Evolutionary conservation across 2,888 invertebrate genomes (phyloP).

Genomic region (Sarcophaga rosellei): DNA sequence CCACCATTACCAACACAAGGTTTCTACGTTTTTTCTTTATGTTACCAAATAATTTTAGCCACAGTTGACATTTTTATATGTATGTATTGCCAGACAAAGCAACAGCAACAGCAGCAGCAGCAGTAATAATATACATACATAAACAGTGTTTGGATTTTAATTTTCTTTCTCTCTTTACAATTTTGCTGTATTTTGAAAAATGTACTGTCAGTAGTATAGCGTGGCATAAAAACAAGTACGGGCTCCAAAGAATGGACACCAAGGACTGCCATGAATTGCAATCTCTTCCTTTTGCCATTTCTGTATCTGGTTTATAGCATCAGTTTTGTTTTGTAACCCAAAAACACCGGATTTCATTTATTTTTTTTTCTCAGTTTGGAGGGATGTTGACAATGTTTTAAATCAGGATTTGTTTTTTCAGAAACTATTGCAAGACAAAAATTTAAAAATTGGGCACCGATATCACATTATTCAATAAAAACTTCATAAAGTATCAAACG

Average conservation of each 20-base stretch:
- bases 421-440: no score
- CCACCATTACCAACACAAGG: no score
- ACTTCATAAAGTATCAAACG: not conserved
- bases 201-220: not conserved
- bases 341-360: no score
- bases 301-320: no score
- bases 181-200: not conserved
- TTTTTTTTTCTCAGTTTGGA: no score
- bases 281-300: not conserved
- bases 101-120: not conserved
- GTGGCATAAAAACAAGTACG: not conserved
- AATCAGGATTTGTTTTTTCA: no score
- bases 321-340: no score
- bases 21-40: not conserved
- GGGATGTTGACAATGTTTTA: no score
- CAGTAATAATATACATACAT: not conserved
- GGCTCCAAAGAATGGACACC: conserved; percentile 2
- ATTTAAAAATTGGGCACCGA: no score
- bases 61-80: conserved; percentile 44
- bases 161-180: not conserved
- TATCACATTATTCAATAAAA: no score
- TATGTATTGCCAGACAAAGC: conserved; percentile 12
- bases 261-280: conserved; percentile 10
- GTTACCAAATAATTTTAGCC: conserved; percentile 13
- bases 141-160: not conserved